These are phyloP conservation scores for Pollenia labialis DNA, from an alignment of 2,888 invertebrate species.

Conservation along the genomic window DNA sequence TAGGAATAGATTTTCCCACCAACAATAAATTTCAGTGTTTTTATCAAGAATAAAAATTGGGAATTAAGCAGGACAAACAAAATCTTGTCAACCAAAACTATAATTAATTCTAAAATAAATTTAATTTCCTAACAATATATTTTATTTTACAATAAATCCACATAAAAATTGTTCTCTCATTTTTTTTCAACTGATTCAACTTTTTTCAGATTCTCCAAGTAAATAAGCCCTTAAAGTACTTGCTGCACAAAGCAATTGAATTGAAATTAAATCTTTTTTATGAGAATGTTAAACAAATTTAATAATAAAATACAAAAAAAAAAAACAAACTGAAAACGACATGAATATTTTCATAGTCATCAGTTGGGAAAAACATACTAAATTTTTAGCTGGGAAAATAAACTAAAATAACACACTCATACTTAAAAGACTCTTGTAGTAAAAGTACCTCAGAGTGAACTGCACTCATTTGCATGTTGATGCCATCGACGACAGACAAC, in stretches of 20 bases:
- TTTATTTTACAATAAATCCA: not conserved
- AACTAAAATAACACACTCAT: conserved; percentile 4
- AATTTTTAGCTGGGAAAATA: conserved; percentile 13
- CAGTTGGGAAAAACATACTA: conserved; percentile 25
- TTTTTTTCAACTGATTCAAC: not conserved
- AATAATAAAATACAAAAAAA: conserved; percentile 1
- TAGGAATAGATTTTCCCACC: no score
- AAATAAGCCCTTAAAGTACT: not conserved
- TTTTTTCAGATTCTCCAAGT: not conserved
- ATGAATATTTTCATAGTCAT: conserved; percentile 42
- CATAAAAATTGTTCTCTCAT: not conserved
- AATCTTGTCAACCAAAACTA: no score
- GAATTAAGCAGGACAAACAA: no score
- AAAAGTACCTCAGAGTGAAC: not conserved
- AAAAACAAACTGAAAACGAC: not conserved
- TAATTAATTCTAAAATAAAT: no score
- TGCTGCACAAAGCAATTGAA: not conserved
- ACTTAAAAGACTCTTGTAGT: not conserved
- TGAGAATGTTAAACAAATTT: conserved; percentile 9
- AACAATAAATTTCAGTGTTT: no score
- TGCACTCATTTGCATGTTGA: conserved; percentile 12
- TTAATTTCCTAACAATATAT: no score
- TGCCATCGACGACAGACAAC: conserved; percentile 19
- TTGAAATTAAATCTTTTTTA: conserved; percentile 8
- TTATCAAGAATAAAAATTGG: no score